These are phyloP conservation scores for Morinoia aosen DNA, from an alignment of 2,888 invertebrate genomes.

Conservation along the genomic window DNA sequence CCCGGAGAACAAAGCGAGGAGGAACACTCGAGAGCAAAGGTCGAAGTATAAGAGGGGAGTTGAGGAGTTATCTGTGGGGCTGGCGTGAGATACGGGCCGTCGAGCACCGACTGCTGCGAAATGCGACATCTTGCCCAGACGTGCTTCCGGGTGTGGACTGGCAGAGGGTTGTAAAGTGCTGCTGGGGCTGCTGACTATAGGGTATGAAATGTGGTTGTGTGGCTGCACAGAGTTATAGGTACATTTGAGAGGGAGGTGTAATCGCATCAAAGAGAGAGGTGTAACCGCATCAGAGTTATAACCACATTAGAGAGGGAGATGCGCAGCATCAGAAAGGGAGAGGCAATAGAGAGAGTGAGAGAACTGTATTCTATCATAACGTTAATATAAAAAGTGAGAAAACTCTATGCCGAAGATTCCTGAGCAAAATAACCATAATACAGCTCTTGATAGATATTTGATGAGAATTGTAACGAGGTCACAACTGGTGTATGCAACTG, in stretches of 20 bases:
- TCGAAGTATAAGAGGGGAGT: neutral
- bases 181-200: neutral
- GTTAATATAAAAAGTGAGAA: too few species aligned
- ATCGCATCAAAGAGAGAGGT: neutral
- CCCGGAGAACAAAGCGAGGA: neutral
- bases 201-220: neutral
- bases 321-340: neutral
- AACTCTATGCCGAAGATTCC: too few species aligned
- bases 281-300: neutral
- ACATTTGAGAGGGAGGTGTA: neutral
- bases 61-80: neutral
- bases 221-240: neutral
- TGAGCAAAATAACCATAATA: too few species aligned
- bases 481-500: too few species aligned
- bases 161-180: neutral
- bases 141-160: neutral
- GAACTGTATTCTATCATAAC: too few species aligned
- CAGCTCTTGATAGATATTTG: too few species aligned
- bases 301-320: neutral
- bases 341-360: too few species aligned
- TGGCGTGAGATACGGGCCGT: neutral
- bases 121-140: neutral
- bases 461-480: too few species aligned
- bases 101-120: neutral
- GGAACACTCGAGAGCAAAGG: neutral